Percentiles rank a stretch among this genome's conserved stretches.
phyloP scores from a whole-genome alignment of 2,888 invertebrate species.

The Pachymerium ferrugineum region DNA sequence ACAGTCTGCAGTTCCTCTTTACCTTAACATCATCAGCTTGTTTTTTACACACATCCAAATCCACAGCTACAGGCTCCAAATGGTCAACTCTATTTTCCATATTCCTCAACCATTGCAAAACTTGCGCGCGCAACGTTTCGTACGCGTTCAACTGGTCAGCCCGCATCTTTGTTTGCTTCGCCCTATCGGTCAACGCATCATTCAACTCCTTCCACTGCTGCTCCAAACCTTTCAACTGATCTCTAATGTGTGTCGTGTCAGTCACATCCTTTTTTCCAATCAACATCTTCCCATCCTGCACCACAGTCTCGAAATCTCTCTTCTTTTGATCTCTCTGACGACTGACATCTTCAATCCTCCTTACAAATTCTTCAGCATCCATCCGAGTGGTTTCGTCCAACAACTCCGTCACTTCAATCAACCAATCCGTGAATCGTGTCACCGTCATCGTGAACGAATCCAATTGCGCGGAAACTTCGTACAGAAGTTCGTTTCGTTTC shows the following conservation, averaged over 20 bases:
- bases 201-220: slow-evolving; percentile 84
- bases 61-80: slow-evolving; percentile 79
- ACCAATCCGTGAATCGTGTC: slow-evolving; percentile 42
- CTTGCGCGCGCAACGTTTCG: slow-evolving; percentile 73
- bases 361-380: slow-evolving; percentile 54
- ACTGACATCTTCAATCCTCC: slow-evolving; percentile 55
- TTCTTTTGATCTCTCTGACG: slow-evolving; percentile 52
- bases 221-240: slow-evolving; percentile 78
- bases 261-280: slow-evolving; percentile 80
- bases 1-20: slow-evolving; percentile 1
- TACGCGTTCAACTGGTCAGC: slow-evolving; percentile 81
- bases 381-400: slow-evolving; percentile 65
- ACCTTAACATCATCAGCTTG: slow-evolving; percentile 59
- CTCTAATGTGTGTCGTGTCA: slow-evolving; percentile 73
- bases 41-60: slow-evolving; percentile 72
- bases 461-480: slow-evolving; percentile 66
- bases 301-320: slow-evolving; percentile 67
- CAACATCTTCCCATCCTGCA: slow-evolving; percentile 72
- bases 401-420: slow-evolving; percentile 57
- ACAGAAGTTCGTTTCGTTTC: slow-evolving; percentile 73
- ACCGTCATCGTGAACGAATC: slow-evolving; percentile 60
- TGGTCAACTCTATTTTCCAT: slow-evolving; percentile 71
- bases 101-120: slow-evolving; percentile 73
- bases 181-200: slow-evolving; percentile 73
- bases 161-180: slow-evolving; percentile 72